Base-by-base conservation (phyloP, 2,113 vertebrate species). In the Protobothrops mucrosquamatus region DNA sequence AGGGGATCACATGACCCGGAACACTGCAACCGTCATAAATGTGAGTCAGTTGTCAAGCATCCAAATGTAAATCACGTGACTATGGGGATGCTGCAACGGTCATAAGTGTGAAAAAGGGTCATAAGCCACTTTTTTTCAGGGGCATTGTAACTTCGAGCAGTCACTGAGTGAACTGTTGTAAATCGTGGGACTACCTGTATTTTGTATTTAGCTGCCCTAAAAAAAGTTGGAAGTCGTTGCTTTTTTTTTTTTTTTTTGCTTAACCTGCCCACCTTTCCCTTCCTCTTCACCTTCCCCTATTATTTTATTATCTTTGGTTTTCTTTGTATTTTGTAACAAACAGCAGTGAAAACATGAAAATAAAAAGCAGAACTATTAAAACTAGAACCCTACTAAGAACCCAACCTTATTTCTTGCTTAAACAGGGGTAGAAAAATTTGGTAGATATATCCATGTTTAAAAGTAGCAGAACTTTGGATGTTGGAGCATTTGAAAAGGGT, bases 1-100 rank as follows among this genome's bases (percentile, higher is more conserved):
- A 61, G 3, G 8, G 1, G 8, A 26, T 61, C 9, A 1, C 24
- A 4, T 29, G 10, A 61, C 24, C 0, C 10, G 0, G 26, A 7
- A 11, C 59, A 1, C 24, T 29, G 24, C 24, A 29, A 61, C 26
- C 3, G 1, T 61, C 26, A 61, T 29, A 61, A 8, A 29, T 61
- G 10, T 61, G 59, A 29, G 10, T 29, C 59, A 61, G 1, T 61
- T 61, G 59, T 4, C 59, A 61, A 61, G 59, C 59, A 12, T 61
- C 24, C 24, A 12, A n/a, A 64, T 64, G 11, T 64, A 64, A n/a
- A 64, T 29, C 11, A 29, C 0, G 1, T 64, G 11, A 12, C 26
- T 26, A 64, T 14, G 48, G 48, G 48, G 48, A 51, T 51, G 48
- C 48, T 64, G 24, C 61, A 29, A 14, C 0, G 1, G 11, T 64